Conservation (phyloP, 2,888 invertebrate genomes). For the Drosophila paracracens region DNA sequence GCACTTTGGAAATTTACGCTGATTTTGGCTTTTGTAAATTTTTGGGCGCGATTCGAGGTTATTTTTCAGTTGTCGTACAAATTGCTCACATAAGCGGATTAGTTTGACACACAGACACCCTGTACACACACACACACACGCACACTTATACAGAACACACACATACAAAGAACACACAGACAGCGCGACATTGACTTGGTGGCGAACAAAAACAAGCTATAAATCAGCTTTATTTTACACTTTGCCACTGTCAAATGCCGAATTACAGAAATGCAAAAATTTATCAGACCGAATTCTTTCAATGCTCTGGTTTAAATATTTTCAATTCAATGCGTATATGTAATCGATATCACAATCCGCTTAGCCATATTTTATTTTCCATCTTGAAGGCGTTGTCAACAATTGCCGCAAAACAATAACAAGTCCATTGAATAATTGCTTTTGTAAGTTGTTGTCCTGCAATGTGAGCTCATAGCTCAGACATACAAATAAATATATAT, state of each 20-base stretch:
- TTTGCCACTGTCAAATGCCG: constrained; percentile 26
- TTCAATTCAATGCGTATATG: constrained; percentile 18
- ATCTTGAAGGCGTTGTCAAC: constrained; percentile 23
- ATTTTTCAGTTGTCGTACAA: constrained; percentile 73
- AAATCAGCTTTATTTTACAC: constrained; percentile 66
- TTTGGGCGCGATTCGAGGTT: constrained; percentile 40
- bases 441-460: neutral
- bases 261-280: constrained; percentile 21
- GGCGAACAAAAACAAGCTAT: constrained; percentile 48
- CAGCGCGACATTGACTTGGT: constrained; percentile 23
- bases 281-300: constrained; percentile 21
- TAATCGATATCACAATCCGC: constrained; percentile 60
- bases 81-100: constrained; percentile 71
- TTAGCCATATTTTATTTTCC: constrained; percentile 47
- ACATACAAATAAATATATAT: neutral
- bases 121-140: constrained; percentile 1
- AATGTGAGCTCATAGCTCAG: constrained; percentile 16
- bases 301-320: constrained; percentile 19
- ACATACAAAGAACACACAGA: neutral
- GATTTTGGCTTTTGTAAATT: constrained; percentile 39
- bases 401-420: constrained; percentile 8
- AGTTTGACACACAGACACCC: constrained; percentile 43
- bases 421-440: constrained; percentile 3
- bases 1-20: constrained; percentile 41
- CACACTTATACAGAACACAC: neutral